Conservation (phyloP, 2,888 invertebrate genomes). For the Crossocerus cetratus region DNA sequence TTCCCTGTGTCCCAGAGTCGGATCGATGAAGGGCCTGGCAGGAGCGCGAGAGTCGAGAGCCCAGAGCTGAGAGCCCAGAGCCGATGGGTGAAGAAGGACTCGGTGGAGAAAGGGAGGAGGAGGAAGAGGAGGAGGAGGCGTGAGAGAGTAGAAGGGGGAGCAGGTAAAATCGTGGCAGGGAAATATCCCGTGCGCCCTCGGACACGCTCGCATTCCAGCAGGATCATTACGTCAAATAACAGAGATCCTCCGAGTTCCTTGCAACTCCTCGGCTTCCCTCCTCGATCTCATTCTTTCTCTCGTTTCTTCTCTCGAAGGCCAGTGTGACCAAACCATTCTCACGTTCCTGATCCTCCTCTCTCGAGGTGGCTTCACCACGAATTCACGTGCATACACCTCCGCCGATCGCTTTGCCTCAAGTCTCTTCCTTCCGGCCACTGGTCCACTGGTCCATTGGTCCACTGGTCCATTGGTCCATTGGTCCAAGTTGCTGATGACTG, state of each 20-base stretch:
- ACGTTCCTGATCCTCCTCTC: background rate
- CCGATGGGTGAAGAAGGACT: slow-evolving; percentile 25
- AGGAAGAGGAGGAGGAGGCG: background rate
- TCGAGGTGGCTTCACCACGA: slow-evolving; percentile 13
- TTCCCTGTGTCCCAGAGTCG: slow-evolving; percentile 9
- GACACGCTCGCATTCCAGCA: slow-evolving; percentile 63
- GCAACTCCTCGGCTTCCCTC: slow-evolving; percentile 19
- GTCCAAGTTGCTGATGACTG: slow-evolving; percentile 34
- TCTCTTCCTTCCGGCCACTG: background rate
- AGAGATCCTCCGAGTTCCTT: slow-evolving; percentile 59
- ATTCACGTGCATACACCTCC: slow-evolving; percentile 4
- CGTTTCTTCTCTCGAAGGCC: background rate
- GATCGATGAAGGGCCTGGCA: slow-evolving; percentile 39
- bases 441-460: background rate
- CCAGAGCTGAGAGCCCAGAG: too few relatives aligned
- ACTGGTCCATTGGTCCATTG: too few relatives aligned
- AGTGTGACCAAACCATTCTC: background rate
- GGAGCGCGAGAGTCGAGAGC: too few relatives aligned
- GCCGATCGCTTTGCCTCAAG: background rate
- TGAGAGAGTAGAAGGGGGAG: background rate
- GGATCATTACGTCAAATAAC: slow-evolving; percentile 69
- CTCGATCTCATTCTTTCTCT: background rate
- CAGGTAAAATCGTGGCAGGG: slow-evolving; percentile 55
- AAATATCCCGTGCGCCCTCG: slow-evolving; percentile 50
- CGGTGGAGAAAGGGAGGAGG: background rate